Conservation (phyloP, 2,888 invertebrate genomes). For the Lasioglossum oenotherae region DNA sequence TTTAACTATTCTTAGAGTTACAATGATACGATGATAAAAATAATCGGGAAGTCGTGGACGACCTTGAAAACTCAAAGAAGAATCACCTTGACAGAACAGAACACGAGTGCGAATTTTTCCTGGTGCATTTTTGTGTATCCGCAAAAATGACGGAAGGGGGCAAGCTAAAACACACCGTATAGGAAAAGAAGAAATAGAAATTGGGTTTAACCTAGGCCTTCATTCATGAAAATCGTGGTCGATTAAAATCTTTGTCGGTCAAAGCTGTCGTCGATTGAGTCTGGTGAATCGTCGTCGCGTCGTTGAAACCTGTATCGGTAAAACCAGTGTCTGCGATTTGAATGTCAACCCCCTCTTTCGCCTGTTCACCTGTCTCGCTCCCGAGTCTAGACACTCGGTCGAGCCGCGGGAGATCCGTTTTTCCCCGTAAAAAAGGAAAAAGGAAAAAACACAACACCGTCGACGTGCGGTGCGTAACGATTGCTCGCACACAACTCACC, state of each 20-base stretch:
- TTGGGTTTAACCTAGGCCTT: background rate
- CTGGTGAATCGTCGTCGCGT: background rate
- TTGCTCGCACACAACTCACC: slow-evolving; percentile 22
- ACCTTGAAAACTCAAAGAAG: no score
- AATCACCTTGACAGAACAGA: no score
- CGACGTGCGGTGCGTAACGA: slow-evolving; percentile 45
- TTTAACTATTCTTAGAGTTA: no score
- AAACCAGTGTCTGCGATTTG: background rate
- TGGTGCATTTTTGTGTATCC: no score
- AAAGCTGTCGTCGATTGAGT: background rate
- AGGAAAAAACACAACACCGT: background rate
- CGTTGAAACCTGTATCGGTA: background rate
- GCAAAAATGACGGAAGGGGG: no score
- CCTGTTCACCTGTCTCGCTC: background rate
- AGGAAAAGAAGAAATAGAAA: no score
- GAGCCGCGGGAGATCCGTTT: slow-evolving; percentile 36
- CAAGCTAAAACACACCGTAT: no score
- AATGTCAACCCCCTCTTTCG: background rate
- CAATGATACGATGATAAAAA: no score
- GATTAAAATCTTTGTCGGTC: background rate
- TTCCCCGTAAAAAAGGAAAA: slow-evolving; percentile 14
- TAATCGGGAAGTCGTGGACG: no score
- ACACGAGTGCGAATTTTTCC: no score
- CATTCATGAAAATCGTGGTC: background rate
- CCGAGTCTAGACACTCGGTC: slow-evolving; percentile 10